Conservation (phyloP, 2,113 vertebrate genomes). For the Hippocampus zosterae region DNA sequence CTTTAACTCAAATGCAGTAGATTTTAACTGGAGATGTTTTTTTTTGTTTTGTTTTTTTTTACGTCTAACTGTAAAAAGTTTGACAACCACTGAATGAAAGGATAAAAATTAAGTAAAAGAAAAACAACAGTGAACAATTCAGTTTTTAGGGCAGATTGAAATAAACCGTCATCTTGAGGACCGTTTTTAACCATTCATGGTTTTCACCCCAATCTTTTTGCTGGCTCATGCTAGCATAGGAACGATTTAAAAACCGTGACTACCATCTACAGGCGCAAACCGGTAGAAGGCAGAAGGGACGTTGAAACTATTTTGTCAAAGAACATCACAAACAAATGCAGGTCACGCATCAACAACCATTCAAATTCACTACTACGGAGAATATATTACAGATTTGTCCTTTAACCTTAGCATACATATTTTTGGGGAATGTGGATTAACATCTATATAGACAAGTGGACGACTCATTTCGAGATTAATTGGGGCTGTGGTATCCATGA, state of each 20-base stretch:
- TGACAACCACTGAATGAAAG: no score
- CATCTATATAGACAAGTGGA: no score
- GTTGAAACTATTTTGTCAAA: background rate
- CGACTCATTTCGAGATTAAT: no score
- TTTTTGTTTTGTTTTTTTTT: no score
- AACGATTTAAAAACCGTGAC: background rate
- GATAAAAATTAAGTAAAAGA: no score
- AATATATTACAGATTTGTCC: no score
- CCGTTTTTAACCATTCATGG: background rate
- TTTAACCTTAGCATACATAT: no score
- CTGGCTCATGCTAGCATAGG: background rate
- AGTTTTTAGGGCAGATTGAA: background rate
- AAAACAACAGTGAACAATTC: no score
- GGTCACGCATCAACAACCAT: background rate
- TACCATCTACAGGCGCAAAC: background rate
- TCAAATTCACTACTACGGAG: background rate
- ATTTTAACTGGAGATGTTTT: no score
- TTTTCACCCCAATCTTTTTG: background rate
- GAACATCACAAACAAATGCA: background rate
- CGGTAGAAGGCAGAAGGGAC: background rate
- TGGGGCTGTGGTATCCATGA: background rate
- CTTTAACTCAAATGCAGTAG: background rate
- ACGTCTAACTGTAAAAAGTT: no score
- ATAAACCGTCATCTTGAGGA: background rate
- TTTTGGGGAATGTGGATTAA: no score